Percentiles rank a stretch among this genome's conserved stretches.
These are phyloP conservation scores for Ailurus styani DNA, from an alignment of 2,113 vertebrate species.

Conservation along the genomic window DNA sequence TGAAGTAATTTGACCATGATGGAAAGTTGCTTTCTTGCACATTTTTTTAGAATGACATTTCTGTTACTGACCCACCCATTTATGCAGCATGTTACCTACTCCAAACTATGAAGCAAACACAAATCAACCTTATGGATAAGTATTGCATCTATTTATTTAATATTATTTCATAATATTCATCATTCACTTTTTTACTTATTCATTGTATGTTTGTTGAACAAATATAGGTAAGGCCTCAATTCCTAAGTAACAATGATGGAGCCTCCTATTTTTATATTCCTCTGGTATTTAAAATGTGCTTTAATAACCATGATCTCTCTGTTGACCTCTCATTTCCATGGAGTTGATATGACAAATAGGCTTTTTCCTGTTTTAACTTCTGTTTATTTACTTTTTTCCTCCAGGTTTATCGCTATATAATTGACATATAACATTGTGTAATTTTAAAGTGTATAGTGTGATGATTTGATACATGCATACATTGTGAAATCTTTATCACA, in stretches of 20 bases:
- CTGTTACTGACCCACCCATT: conserved; percentile 52
- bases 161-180: not conserved
- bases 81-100: conserved; percentile 12
- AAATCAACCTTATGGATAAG: not conserved
- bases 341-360: not conserved
- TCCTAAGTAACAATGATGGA: not conserved
- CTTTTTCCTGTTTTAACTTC: not conserved
- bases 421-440: not conserved
- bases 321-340: not conserved
- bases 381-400: not conserved
- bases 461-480: not conserved
- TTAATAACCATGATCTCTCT: not conserved
- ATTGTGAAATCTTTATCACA: not conserved
- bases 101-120: conserved; percentile 25
- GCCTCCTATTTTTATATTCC: not conserved
- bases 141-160: not conserved
- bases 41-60: conserved; percentile 60
- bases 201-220: not conserved
- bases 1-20: conserved; percentile 73
- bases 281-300: not conserved
- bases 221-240: not conserved
- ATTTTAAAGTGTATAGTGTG: not conserved
- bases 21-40: conserved; percentile 67
- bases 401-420: not conserved
- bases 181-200: not conserved